Percentiles rank a stretch among this genome's conserved stretches.
Evolutionary conservation across 2,888 invertebrate species (phyloP).

Genomic region (Phanerotoma sp.): DNA sequence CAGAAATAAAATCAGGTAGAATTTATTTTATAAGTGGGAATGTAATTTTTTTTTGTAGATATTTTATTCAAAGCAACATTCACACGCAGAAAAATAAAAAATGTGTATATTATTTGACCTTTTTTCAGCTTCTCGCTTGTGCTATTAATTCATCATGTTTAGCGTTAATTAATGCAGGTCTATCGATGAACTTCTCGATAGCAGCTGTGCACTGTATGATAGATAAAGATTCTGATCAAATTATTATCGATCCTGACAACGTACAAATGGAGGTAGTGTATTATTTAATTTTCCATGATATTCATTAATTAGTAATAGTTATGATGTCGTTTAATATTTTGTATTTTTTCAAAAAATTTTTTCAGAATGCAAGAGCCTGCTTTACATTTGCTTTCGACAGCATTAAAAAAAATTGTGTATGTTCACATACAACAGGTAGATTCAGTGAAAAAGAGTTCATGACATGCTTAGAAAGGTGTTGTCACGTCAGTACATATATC

Average conservation of each 20-base stretch:
- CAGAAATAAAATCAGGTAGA: no score
- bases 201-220: slow-evolving; percentile 78
- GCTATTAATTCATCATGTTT: slow-evolving; percentile 81
- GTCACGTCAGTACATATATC: slow-evolving; percentile 67
- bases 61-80: no score
- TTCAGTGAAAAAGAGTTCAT: slow-evolving; percentile 69
- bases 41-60: no score
- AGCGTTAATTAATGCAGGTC: slow-evolving; percentile 78
- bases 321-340: no score
- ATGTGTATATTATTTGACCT: no score
- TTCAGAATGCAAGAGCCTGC: slow-evolving; percentile 62
- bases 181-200: slow-evolving; percentile 80
- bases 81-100: no score
- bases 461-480: slow-evolving; percentile 67
- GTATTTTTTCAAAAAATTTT: no score
- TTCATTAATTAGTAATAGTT: no score
- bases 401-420: slow-evolving; percentile 61
- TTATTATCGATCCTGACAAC: slow-evolving; percentile 67
- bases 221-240: slow-evolving; percentile 60
- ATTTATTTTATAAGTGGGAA: no score
- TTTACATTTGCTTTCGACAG: slow-evolving; percentile 79
- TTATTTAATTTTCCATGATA: neutral
- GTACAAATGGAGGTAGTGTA: slow-evolving; percentile 55
- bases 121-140: slow-evolving; percentile 69
- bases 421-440: slow-evolving; percentile 71